A percentile compares a stretch with the other conserved stretches of the same genome.
Evolutionary conservation across 2,888 invertebrate species (phyloP).

Genomic region (Nemoura dubitans): DNA sequence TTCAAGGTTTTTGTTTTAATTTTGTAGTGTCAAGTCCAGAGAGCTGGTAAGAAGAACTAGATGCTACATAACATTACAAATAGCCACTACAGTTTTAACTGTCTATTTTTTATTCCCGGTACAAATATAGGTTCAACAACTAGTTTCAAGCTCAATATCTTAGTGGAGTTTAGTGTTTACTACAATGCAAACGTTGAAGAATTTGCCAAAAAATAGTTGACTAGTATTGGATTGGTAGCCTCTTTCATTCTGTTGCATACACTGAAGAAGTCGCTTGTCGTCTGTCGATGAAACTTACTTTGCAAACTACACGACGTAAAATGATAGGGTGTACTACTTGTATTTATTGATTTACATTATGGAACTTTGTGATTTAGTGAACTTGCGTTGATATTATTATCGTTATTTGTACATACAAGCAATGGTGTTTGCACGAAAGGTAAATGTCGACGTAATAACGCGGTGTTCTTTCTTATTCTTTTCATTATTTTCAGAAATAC

Average conservation of each 20-base stretch:
- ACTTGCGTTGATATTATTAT: background rate
- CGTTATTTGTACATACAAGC: background rate
- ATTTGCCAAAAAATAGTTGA: background rate
- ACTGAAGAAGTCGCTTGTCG: background rate
- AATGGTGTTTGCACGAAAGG: background rate
- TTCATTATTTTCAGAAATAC: background rate
- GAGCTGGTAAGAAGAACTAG: background rate
- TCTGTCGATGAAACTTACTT: background rate
- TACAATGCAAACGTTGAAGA: background rate
- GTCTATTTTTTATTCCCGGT: constrained; percentile 7
- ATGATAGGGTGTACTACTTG: background rate
- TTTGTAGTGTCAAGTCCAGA: background rate
- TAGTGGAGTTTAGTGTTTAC: background rate
- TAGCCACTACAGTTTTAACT: background rate
- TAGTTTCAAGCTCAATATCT: constrained; percentile 5
- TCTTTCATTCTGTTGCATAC: background rate
- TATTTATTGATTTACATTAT: background rate
- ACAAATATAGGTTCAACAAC: background rate
- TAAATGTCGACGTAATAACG: background rate
- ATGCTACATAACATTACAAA: background rate
- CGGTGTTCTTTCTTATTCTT: background rate
- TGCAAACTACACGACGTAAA: background rate
- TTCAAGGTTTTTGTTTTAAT: background rate
- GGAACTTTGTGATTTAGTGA: background rate
- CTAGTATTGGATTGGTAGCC: background rate